Conservation (phyloP, 92 coral and sea anemone species). For the Epizoanthus illoricatus region DNA sequence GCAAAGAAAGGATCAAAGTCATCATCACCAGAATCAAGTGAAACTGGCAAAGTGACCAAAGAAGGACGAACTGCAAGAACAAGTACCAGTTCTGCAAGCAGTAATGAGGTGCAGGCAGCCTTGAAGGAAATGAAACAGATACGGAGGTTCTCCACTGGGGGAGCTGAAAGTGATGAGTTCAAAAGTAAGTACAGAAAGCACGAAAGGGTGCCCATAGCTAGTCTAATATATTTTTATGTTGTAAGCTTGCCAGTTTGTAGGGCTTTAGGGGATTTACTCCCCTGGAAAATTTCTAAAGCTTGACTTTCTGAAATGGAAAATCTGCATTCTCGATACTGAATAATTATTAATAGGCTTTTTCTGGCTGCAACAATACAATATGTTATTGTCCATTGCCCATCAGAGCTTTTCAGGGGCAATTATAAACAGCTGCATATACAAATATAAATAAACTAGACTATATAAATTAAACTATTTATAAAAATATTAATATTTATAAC, state of each 20-base stretch:
- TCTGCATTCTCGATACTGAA: too few relatives aligned
- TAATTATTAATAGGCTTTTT: too few relatives aligned
- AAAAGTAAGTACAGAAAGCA: constrained; percentile 8
- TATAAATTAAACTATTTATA: too few relatives aligned
- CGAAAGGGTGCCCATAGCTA: not conserved
- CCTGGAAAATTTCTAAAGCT: too few relatives aligned
- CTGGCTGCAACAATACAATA: too few relatives aligned
- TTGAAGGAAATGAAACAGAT: not conserved
- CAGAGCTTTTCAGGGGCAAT: too few relatives aligned
- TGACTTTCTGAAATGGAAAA: too few relatives aligned
- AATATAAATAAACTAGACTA: too few relatives aligned
- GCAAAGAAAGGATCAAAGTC: constrained; percentile 10
- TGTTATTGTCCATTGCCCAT: too few relatives aligned
- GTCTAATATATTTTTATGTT: not conserved
- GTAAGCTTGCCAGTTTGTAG: not conserved
- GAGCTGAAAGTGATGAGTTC: not conserved
- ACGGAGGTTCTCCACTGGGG: not conserved
- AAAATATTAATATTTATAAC: too few relatives aligned
- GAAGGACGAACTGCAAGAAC: not conserved
- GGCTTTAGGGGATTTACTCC: not conserved
- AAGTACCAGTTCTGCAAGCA: not conserved
- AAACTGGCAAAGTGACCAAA: not conserved
- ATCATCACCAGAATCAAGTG: not conserved
- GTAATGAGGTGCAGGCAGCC: not conserved
- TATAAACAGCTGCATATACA: too few relatives aligned